Evolutionary conservation across 2,888 invertebrate genomes (phyloP).

Genomic region (Polyommatus icarus): DNA sequence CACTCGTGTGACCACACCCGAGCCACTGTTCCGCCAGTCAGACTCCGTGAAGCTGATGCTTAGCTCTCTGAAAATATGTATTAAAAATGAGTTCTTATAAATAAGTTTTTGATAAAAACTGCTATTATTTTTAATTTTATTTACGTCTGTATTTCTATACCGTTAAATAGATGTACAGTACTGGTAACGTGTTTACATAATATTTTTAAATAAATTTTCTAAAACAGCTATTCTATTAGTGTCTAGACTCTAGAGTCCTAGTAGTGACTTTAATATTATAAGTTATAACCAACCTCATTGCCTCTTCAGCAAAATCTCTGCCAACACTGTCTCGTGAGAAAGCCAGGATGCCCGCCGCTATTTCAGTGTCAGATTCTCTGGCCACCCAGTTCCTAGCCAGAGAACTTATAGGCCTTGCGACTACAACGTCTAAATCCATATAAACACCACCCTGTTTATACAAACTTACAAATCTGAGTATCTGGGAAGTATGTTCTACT

Average conservation of each 20-base stretch:
- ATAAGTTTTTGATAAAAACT: no score
- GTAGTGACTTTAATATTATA: neutral
- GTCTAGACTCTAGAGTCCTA: neutral
- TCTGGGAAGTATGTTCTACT: conserved; percentile 82
- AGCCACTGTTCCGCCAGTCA: conserved; percentile 83
- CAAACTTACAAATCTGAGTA: conserved; percentile 83
- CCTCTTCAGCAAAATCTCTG: conserved; percentile 45
- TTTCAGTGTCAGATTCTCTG: conserved; percentile 77
- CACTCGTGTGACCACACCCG: conserved; percentile 84
- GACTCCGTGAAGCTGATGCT: conserved; percentile 74
- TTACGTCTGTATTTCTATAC: no score
- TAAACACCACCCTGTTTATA: conserved; percentile 90
- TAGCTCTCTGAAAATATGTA: conserved; percentile 57
- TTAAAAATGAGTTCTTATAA: no score
- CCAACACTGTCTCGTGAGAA: conserved; percentile 63
- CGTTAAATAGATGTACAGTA: no score
- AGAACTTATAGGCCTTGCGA: conserved; percentile 79
- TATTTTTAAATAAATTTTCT: no score
- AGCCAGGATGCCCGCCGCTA: conserved; percentile 85
- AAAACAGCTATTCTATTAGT: neutral
- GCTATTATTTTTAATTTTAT: no score
- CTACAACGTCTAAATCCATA: conserved; percentile 87
- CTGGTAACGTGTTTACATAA: no score
- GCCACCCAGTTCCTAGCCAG: conserved; percentile 82
- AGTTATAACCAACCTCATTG: conserved; percentile 46